Percentiles rank a stretch among this genome's conserved stretches.
Conservation (phyloP, 2,797 vertebrate genomes). For the Mus caroli region DNA sequence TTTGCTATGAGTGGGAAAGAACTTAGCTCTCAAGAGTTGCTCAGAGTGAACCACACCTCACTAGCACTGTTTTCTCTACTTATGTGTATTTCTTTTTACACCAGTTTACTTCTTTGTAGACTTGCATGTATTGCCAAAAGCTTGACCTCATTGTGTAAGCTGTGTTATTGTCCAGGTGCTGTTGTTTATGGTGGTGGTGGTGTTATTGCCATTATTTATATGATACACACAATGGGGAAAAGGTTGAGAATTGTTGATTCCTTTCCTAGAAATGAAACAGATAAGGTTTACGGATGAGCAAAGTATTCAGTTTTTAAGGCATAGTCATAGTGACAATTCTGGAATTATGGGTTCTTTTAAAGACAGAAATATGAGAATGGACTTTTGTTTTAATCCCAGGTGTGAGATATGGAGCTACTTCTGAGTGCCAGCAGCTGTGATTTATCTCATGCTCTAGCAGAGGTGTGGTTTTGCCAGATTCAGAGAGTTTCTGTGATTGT, state of each 20-base stretch:
- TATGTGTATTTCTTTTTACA: conserved; percentile 63
- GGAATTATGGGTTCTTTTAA: neutral
- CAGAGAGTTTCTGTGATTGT: too few relatives aligned
- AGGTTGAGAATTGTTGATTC: conserved; percentile 8
- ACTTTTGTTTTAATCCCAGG: neutral
- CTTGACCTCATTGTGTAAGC: neutral
- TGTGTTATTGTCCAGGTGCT: neutral
- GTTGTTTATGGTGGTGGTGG: neutral
- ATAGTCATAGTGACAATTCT: neutral
- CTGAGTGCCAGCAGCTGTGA: too few relatives aligned
- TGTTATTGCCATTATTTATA: conserved; percentile 7
- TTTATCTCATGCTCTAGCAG: too few relatives aligned
- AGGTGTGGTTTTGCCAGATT: too few relatives aligned
- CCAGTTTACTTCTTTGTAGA: conserved; percentile 24
- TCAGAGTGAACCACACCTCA: conserved; percentile 65
- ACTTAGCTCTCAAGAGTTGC: conserved; percentile 61
- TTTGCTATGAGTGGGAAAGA: conserved; percentile 80
- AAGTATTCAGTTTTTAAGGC: neutral
- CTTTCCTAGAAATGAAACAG: neutral
- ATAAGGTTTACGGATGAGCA: conserved; percentile 40
- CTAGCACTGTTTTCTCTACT: conserved; percentile 55
- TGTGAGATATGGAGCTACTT: too few relatives aligned
- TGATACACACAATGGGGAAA: neutral
- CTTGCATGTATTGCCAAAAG: conserved; percentile 53
- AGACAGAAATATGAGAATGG: neutral